Conservation (phyloP, 2,888 invertebrate genomes). For the Beris chalybata region DNA sequence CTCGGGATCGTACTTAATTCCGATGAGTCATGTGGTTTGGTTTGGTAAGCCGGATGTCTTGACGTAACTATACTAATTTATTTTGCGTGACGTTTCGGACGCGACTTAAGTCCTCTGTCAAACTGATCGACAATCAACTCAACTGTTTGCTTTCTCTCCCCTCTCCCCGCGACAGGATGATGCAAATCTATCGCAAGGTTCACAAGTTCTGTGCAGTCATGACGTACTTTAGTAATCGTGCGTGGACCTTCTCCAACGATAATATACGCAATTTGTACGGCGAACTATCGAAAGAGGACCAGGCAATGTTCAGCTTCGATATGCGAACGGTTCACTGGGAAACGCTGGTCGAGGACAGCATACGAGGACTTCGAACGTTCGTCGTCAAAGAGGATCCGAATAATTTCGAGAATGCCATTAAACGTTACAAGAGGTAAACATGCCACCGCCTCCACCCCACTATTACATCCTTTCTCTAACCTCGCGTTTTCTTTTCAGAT, state of each 20-base stretch:
- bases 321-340: slow-evolving; percentile 72
- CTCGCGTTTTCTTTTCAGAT: slow-evolving; percentile 32
- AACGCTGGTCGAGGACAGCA: slow-evolving; percentile 57
- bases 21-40: too few species aligned
- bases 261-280: slow-evolving; percentile 59
- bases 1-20: too few species aligned
- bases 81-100: too few species aligned
- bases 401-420: slow-evolving; percentile 65
- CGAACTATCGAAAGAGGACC: slow-evolving; percentile 53
- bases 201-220: slow-evolving; percentile 75
- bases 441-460: too few species aligned
- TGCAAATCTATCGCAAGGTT: slow-evolving; percentile 76
- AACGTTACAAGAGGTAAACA: slow-evolving; percentile 63
- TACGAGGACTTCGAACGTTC: slow-evolving; percentile 73
- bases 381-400: slow-evolving; percentile 76
- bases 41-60: too few species aligned
- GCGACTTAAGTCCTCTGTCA: too few species aligned
- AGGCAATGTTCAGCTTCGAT: slow-evolving; percentile 71
- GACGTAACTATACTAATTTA: too few species aligned
- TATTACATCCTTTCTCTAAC: slow-evolving; percentile 2
- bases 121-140: too few species aligned
- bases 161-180: slow-evolving; percentile 64
- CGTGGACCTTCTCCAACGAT: slow-evolving; percentile 70
- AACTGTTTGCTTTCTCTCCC: background rate
- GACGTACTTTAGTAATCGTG: slow-evolving; percentile 72